Evolutionary conservation across 2,113 vertebrate genomes (phyloP), one percentile per base, ranked within the genome.

Genomic region (Hirundichthys speculiger): DNA sequence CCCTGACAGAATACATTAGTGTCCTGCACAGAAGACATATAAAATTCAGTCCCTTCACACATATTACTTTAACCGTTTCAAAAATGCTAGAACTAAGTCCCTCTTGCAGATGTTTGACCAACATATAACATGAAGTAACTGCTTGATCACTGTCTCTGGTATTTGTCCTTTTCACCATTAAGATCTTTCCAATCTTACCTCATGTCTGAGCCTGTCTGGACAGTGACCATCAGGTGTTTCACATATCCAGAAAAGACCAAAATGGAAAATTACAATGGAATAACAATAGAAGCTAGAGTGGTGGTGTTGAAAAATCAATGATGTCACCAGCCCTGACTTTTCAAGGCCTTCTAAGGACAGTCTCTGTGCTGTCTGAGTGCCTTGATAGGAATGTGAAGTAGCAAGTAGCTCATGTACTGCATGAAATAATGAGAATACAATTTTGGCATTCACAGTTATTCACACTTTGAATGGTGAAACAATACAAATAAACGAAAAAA

Each of bases 311-410:
- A 74, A 42, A 82, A 72, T 61, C 61, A 84, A n/a, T 86, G 85
- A 86, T 80, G 80, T 91, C 82, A 86, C 68, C 52, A 53, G 54
- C 54, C 61, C 42, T 75, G n/a, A 53, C 52, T 77, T 71, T 72
- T 50, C 69, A 82, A 75, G 76, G 73, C 84, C 84, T 87, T 87
- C 74, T 87, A 87, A 79, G 86, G 81, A 83, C 81, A 75, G 78
- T 80, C 62, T 80, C 64, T 79, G 81, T 64, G 57, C 77, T 75
- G 73, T 84, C 68, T 80, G 78, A 77, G 69, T 73, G 77, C 73
- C 68, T 80, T 34, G 13, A 65, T 69, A 66, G 71, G 79, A 88
- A 86, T 83, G 82, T 83, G 68, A 83, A 80, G 77, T 84, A 81
- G 85, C 83, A 69, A 66, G 69, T 70, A 74, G 63, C 56, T 88